phyloP scores from a whole-genome alignment of 2,113 vertebrate species.

The Anarhynchus alexandrinus region DNA sequence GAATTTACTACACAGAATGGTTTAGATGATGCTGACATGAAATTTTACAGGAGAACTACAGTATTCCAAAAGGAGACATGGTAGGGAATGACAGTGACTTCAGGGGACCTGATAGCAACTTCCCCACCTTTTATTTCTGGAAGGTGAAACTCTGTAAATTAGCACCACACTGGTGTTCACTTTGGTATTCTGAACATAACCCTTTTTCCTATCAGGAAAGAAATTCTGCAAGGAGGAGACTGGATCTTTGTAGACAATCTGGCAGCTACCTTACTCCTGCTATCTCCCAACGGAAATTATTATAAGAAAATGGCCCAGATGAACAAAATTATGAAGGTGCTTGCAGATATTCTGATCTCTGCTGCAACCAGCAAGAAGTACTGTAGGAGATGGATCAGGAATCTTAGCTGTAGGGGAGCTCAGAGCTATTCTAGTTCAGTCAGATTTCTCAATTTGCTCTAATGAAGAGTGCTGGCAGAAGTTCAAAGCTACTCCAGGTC shows the following conservation, averaged over 20 bases:
- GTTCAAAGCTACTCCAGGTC: constrained; percentile 55
- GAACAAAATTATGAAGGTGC: neutral
- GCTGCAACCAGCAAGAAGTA: neutral
- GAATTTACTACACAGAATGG: neutral
- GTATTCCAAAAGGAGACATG: neutral
- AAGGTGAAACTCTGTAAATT: neutral
- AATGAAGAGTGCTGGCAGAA: constrained; percentile 48
- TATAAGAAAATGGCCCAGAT: neutral
- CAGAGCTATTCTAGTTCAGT: constrained; percentile 55
- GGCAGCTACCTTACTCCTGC: constrained; percentile 4
- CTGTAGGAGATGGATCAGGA: neutral
- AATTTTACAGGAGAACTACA: neutral
- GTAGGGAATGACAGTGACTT: neutral
- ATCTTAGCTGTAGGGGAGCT: constrained; percentile 41
- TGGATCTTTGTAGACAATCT: constrained; percentile 11
- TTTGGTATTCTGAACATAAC: neutral
- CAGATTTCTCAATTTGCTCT: constrained; percentile 57
- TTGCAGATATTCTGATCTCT: constrained; percentile 10
- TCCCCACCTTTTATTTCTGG: neutral
- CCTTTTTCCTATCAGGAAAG: neutral
- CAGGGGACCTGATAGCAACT: neutral
- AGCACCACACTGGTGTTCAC: neutral
- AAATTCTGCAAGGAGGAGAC: neutral
- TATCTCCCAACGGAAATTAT: neutral
- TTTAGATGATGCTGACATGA: neutral